A percentile compares a stretch with the other conserved stretches of the same genome.
These are phyloP conservation scores for Trematomus bernacchii DNA, from an alignment of 2,797 vertebrate genomes.

Conservation along the genomic window DNA sequence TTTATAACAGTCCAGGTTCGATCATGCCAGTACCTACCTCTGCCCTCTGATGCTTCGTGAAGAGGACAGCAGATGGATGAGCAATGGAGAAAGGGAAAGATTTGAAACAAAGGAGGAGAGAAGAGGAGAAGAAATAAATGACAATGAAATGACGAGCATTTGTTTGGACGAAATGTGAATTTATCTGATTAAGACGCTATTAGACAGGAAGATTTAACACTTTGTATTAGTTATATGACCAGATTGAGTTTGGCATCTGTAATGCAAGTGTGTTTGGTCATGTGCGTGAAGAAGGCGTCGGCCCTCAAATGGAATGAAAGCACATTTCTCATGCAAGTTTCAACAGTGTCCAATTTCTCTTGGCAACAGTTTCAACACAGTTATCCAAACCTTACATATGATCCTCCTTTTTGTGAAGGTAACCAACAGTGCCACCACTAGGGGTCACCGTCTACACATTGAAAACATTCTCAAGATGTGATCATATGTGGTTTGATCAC, in stretches of 20 bases:
- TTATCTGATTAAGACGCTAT: neutral
- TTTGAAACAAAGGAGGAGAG: conserved; percentile 12
- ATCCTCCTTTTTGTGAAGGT: conserved; percentile 29
- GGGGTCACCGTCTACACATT: conserved; percentile 68
- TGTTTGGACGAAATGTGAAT: neutral
- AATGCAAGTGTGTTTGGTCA: conserved; percentile 25
- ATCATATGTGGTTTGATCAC: neutral
- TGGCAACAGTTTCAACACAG: conserved; percentile 42
- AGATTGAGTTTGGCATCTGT: neutral
- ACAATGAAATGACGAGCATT: neutral
- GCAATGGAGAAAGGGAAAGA: conserved; percentile 28
- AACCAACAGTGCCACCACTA: conserved; percentile 64
- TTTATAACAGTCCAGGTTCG: conserved; percentile 19
- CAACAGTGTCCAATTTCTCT: conserved; percentile 61
- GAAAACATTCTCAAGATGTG: neutral
- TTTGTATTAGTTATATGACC: neutral
- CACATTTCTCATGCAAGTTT: conserved; percentile 63
- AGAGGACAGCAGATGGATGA: conserved; percentile 38
- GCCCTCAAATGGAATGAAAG: conserved; percentile 63
- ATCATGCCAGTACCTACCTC: conserved; percentile 79
- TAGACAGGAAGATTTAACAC: conserved; percentile 10
- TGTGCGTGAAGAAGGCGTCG: conserved; percentile 3
- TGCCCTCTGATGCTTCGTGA: conserved; percentile 73
- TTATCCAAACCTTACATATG: neutral
- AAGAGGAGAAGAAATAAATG: conserved; percentile 14